A percentile compares a stretch with the other conserved stretches of the same genome.
phyloP scores from a whole-genome alignment of 2,113 vertebrate species.

The Mellivora capensis region DNA sequence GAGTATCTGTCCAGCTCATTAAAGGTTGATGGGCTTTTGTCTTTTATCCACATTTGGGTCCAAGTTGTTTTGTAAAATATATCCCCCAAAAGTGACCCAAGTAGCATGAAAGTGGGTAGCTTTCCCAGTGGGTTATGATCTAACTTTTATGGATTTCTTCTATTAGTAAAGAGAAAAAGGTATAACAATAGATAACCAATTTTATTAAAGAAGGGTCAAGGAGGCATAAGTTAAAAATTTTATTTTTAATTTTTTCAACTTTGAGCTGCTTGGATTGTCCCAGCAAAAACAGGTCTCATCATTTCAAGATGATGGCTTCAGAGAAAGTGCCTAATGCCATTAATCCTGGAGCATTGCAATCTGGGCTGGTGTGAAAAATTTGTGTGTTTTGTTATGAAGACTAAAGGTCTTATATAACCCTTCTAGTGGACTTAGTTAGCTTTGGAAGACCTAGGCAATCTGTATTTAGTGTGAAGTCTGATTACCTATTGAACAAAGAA shows the following conservation, averaged over 20 bases:
- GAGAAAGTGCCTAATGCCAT: neutral
- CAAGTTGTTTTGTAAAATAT: neutral
- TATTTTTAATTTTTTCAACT: neutral
- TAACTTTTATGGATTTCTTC: neutral
- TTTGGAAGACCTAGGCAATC: slow-evolving; percentile 54
- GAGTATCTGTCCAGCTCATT: neutral
- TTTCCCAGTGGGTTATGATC: neutral
- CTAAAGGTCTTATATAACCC: neutral
- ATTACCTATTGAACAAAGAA: slow-evolving; percentile 73
- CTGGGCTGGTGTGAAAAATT: neutral
- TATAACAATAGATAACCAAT: neutral
- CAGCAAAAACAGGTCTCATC: slow-evolving; percentile 20
- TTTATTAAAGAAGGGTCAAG: neutral
- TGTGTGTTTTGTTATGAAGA: neutral
- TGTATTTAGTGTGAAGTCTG: slow-evolving; percentile 71
- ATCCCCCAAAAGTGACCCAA: neutral
- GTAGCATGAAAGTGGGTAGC: neutral
- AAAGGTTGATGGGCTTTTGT: neutral
- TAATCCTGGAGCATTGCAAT: neutral
- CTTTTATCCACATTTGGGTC: neutral
- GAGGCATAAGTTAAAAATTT: neutral
- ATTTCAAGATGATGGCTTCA: slow-evolving; percentile 10
- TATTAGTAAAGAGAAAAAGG: neutral
- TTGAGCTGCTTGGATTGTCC: neutral
- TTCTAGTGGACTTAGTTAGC: neutral